A percentile compares a stretch with the other conserved stretches of the same genome.
Conservation (phyloP, 2,888 invertebrate genomes). For the Pyrochroa serraticornis region DNA sequence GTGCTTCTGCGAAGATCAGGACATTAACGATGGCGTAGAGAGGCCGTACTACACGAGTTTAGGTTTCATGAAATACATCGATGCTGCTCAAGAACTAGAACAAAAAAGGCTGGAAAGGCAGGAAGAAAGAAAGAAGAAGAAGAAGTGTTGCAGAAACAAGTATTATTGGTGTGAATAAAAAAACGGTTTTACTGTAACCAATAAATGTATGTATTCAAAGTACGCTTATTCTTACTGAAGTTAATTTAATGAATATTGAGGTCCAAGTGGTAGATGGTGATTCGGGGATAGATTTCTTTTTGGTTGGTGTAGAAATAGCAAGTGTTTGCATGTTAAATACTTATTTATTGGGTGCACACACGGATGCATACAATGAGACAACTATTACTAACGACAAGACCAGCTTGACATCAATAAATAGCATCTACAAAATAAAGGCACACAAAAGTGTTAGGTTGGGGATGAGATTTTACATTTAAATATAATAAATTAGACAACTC, state of each 20-base stretch:
- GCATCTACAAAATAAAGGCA: conserved; percentile 50
- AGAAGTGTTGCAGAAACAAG: background rate
- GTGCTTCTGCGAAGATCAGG: conserved; percentile 29
- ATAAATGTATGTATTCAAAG: too few species aligned
- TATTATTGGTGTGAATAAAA: too few species aligned
- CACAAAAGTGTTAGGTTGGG: conserved; percentile 35
- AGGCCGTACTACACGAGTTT: conserved; percentile 12
- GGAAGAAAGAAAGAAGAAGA: background rate
- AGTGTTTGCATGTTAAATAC: conserved; percentile 18
- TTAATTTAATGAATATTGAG: too few species aligned
- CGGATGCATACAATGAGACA: conserved; percentile 50
- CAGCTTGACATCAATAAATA: conserved; percentile 57
- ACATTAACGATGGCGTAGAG: conserved; percentile 20
- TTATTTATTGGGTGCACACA: conserved; percentile 44
- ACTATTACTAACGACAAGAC: conserved; percentile 56
- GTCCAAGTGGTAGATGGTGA: too few species aligned
- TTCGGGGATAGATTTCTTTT: background rate
- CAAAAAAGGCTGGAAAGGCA: background rate
- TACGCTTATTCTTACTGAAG: too few species aligned
- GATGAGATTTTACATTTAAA: conserved; percentile 23
- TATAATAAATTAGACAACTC: conserved; percentile 19
- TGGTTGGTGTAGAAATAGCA: background rate
- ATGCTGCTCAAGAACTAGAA: background rate
- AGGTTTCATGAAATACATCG: background rate
- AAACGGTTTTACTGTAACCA: too few species aligned